Evolutionary conservation across 2,888 invertebrate genomes (phyloP), one percentile per base, ranked within the genome.

Genomic region (Cephus spinipes): DNA sequence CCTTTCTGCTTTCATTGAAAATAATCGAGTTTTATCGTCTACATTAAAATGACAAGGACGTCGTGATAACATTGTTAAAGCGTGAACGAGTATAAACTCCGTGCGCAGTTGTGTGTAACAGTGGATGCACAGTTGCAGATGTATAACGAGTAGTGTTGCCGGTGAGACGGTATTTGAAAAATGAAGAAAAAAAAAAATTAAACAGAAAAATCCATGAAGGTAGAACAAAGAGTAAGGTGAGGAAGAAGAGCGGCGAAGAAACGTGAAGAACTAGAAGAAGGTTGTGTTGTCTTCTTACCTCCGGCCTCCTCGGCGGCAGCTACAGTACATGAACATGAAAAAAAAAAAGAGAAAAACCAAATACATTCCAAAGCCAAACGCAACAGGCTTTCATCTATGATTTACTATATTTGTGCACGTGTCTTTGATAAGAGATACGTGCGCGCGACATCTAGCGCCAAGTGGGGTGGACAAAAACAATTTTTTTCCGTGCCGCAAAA

Each of bases 241-340:
- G 15, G 32, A 9, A 11, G 31, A 6, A 6, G 15, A 15, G 40
- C 40, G 32, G 23, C 71, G 15, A 12, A 31, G 71, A 30, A 71
- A 32, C 15, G 15, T 32, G 71, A 32, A 71, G 71, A 71, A 31
- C 6, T 9, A 31, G 71, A 33, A 79, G 34, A 74, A 71, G 81
- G 78, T 81, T 81, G 81, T 84, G 84, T 83, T 83, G 83, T 82
- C 81, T 74, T 89, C 96, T 94, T 95, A 97, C 97, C 96, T 97
- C 97, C 91, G 97, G 97, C 94, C 96, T 96, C 94, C 96, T 94
- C 92, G 96, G 96, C 92, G 96, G 96, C 94, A 95, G 94, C 96
- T 96, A 91, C 90, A 90, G 91, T 91, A 89, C 92, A 93, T 92
- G 92, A 93, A 92, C 93, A 94, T 93, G 93, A 93, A 93, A 93